Evolutionary conservation across 1,140 invertebrate species (phyloP).

Genomic region (Chionoecetes opilio): DNA sequence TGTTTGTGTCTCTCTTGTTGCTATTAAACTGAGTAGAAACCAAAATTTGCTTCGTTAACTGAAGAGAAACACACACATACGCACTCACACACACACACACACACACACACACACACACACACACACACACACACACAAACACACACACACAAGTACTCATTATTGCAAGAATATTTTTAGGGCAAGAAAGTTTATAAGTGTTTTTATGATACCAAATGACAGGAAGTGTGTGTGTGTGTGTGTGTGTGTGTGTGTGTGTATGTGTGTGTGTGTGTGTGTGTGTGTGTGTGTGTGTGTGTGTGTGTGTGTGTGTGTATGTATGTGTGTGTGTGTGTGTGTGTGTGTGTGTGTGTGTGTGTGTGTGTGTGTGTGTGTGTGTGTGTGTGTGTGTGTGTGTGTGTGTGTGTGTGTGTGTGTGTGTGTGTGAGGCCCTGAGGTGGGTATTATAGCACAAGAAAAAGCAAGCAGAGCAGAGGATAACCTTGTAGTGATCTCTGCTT

Average conservation of each 20-base stretch:
- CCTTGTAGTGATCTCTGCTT: neutral
- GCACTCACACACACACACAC: too few relatives aligned
- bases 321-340: constrained; percentile 5
- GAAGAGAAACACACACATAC: neutral
- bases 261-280: constrained; percentile 5
- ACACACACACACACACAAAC: too few relatives aligned
- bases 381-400: neutral
- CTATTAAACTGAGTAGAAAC: neutral
- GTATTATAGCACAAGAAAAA: too few relatives aligned
- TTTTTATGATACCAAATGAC: too few relatives aligned
- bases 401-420: constrained; percentile 5
- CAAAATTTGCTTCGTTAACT: neutral
- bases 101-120: too few relatives aligned
- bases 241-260: neutral
- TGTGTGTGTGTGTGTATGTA: neutral
- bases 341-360: neutral
- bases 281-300: neutral
- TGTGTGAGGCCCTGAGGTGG: neutral
- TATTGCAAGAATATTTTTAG: neutral
- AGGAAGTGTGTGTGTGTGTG: neutral
- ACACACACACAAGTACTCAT: too few relatives aligned
- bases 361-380: neutral
- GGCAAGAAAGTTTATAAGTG: neutral
- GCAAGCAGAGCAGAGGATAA: neutral
- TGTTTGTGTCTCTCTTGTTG: neutral